Evolutionary conservation across 1,140 invertebrate species (phyloP).

Genomic region (Nebria ingens): DNA sequence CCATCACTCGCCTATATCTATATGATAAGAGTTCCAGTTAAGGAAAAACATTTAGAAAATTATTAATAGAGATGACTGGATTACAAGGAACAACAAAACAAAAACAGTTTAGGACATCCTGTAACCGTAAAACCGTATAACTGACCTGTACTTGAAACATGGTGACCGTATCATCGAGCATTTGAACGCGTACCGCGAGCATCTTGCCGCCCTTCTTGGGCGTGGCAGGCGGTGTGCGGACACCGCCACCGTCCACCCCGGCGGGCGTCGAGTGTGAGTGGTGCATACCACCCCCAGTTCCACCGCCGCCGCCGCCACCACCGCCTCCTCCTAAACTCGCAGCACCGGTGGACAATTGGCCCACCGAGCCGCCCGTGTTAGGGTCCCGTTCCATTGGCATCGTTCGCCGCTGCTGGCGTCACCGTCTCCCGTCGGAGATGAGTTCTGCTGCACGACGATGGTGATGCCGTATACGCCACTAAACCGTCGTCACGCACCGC

Average conservation of each 20-base stretch:
- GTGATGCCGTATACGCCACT: too few relatives aligned
- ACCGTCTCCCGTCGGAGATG: neutral
- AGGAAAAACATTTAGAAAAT: too few relatives aligned
- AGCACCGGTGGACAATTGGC: neutral
- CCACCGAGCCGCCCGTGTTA: neutral
- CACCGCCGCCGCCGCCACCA: too few relatives aligned
- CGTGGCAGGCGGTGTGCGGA: constrained; percentile 57
- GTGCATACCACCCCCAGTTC: constrained; percentile 50
- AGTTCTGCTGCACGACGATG: neutral
- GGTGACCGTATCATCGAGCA: constrained; percentile 78
- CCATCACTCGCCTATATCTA: too few relatives aligned
- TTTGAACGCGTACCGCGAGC: constrained; percentile 74
- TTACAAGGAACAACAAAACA: too few relatives aligned
- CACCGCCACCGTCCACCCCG: constrained; percentile 59
- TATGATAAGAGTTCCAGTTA: too few relatives aligned
- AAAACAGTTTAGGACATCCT: too few relatives aligned
- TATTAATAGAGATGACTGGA: too few relatives aligned
- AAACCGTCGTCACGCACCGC: neutral
- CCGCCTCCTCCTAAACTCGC: neutral
- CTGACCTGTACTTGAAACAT: constrained; percentile 83
- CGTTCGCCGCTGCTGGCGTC: neutral
- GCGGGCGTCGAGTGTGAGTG: constrained; percentile 74
- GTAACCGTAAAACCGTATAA: too few relatives aligned
- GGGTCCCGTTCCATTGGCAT: constrained; percentile 3
- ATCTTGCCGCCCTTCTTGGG: constrained; percentile 77